A percentile compares a stretch with the other conserved stretches of the same genome.
These are phyloP conservation scores for Oryzias melastigma DNA, from an alignment of 2,113 vertebrate species.

Conservation along the genomic window DNA sequence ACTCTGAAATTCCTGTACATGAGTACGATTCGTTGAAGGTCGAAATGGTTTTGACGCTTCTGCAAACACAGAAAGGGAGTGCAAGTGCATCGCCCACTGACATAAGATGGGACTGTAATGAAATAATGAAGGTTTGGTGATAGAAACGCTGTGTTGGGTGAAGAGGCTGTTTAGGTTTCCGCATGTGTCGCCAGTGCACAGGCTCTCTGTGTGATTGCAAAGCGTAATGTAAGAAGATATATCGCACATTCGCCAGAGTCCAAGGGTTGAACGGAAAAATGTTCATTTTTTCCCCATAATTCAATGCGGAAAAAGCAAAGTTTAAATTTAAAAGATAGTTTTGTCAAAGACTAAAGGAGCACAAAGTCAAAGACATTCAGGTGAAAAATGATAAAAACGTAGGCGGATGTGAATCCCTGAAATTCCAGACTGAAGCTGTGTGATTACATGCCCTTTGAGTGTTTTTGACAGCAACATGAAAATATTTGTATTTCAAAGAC, in stretches of 20 bases:
- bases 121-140: constrained; percentile 46
- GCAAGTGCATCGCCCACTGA: constrained; percentile 1
- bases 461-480: constrained; percentile 64
- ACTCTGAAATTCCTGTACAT: constrained; percentile 53
- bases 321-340: neutral
- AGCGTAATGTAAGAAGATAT: constrained; percentile 64
- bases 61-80: constrained; percentile 11
- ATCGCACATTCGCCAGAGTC: constrained; percentile 20
- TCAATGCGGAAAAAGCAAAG: constrained; percentile 39
- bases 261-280: constrained; percentile 3
- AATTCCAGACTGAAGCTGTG: constrained; percentile 42
- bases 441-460: constrained; percentile 69
- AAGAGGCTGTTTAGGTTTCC: constrained; percentile 62
- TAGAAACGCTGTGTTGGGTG: constrained; percentile 43
- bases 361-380: constrained; percentile 20
- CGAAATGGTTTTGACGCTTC: constrained; percentile 40
- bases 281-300: constrained; percentile 29
- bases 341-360: constrained; percentile 27
- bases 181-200: constrained; percentile 57
- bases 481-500: constrained; percentile 68
- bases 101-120: constrained; percentile 34
- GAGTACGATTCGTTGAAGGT: constrained; percentile 63
- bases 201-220: constrained; percentile 66
- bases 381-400: constrained; percentile 22
- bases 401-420: constrained; percentile 25